Evolutionary conservation across 1,140 invertebrate genomes (phyloP), one percentile per base, ranked within the genome.

Genomic region (Neocloeon triangulifer): DNA sequence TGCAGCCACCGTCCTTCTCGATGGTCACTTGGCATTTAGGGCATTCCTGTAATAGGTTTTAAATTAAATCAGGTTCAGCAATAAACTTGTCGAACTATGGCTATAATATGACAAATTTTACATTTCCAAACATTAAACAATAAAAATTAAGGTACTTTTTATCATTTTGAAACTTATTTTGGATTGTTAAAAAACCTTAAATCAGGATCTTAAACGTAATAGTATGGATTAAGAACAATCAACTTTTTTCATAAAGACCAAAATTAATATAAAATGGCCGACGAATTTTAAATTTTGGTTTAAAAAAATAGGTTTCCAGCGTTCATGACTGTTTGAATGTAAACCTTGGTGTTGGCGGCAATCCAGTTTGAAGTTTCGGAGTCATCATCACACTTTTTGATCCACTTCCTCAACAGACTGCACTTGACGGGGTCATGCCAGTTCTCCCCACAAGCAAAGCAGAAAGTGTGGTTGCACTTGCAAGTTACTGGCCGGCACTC

Each of bases 361-460:
- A 98, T 95, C 94, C 94, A 99, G 51, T 97, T 97, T 14, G 86
- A 92, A 19, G 94, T 98, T 61, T 97, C 94, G 8, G 86, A 95
- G 50, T 99, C 94, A 51, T 98, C 94, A 50, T 95, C 89, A 59
- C 91, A 97, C 58, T 98, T 99, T 58, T 97, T 97, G 35, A 95
- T 89, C 94, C 94, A 98, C 51, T 79, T 85, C 46, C 73, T 75
- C 0, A 99, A 62, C 49, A 91, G 67, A 42, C 74, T 69, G 58
- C 94, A 99, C 44, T 82, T 81, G 2, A 97, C 89, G 5, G 94
- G 94, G 53, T 98, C 92, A 57, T 99, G 94, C 92, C 92, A 98
- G 52, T 89, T 86, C 57, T 96, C 84, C 22, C 85, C 85, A 59
- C 94, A 99, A 26, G 75, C 64, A 61, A 98, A 98, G 58, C 89